A percentile compares a stretch with the other conserved stretches of the same genome.
These are phyloP conservation scores for Nothobranchius kuhntae DNA, from an alignment of 2,113 vertebrate species.

Conservation along the genomic window DNA sequence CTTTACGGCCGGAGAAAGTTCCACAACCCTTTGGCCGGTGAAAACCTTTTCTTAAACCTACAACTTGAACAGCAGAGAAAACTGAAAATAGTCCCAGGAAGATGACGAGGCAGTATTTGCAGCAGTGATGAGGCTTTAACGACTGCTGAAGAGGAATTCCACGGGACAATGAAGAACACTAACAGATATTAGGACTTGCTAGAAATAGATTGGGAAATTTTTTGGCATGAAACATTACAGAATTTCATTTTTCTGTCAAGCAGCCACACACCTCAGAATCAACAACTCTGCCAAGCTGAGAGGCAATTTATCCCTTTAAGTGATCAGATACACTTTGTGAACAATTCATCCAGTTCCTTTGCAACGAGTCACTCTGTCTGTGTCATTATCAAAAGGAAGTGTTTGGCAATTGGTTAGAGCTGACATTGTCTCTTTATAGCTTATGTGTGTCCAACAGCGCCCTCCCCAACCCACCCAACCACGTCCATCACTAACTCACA, in stretches of 20 bases:
- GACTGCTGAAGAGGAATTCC: constrained; percentile 10
- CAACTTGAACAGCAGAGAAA: constrained; percentile 8
- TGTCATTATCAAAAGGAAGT: constrained; percentile 61
- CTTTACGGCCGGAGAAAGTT: constrained; percentile 15
- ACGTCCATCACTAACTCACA: background rate
- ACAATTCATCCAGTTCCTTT: constrained; percentile 56
- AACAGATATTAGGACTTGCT: constrained; percentile 16
- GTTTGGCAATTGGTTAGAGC: constrained; percentile 51
- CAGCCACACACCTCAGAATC: constrained; percentile 33
- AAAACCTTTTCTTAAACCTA: constrained; percentile 26
- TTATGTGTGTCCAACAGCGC: constrained; percentile 39
- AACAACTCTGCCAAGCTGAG: constrained; percentile 38
- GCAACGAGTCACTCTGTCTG: constrained; percentile 40
- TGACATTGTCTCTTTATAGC: constrained; percentile 25
- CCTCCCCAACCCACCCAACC: background rate
- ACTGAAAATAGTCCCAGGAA: constrained; percentile 31
- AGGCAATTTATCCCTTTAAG: constrained; percentile 63
- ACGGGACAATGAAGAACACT: constrained; percentile 5
- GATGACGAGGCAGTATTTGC: constrained; percentile 23
- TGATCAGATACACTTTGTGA: constrained; percentile 65
- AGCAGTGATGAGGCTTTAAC: constrained; percentile 31
- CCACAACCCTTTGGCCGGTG: constrained; percentile 24
- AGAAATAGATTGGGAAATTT: constrained; percentile 26
- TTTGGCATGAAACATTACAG: constrained; percentile 12
- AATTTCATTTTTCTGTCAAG: constrained; percentile 14